phyloP scores from a whole-genome alignment of 2,113 vertebrate species.

The Alexandromys fortis region DNA sequence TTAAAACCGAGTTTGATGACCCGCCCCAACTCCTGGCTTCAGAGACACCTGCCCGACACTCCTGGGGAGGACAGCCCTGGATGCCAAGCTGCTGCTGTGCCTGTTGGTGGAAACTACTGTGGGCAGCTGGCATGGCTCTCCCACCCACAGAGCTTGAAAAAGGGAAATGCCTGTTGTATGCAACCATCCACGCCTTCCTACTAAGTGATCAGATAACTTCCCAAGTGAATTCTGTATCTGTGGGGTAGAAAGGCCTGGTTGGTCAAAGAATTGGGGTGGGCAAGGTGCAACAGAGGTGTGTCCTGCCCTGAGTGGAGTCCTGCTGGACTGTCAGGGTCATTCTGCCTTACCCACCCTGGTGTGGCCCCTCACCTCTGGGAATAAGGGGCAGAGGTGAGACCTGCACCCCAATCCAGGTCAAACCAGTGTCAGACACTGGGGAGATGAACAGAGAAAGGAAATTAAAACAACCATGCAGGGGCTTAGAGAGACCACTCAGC shows the following conservation, averaged over 20 bases:
- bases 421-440: background rate
- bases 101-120: background rate
- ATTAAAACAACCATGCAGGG: background rate
- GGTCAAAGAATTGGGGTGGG: fast-evolving
- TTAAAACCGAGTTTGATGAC: background rate
- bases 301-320: background rate
- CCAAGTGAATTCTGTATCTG: background rate
- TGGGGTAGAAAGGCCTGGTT: background rate
- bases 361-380: background rate
- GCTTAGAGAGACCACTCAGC: background rate
- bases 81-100: background rate
- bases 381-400: constrained; percentile 29
- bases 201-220: background rate
- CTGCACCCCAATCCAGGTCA: constrained; percentile 38
- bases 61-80: background rate
- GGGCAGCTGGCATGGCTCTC: background rate
- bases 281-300: background rate
- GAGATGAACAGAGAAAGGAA: background rate
- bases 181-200: constrained; percentile 13
- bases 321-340: background rate
- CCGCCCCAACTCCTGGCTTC: background rate
- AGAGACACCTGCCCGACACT: background rate
- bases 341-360: background rate
- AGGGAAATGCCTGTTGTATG: background rate
- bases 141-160: background rate